phyloP scores from a whole-genome alignment of 1,140 invertebrate species.

The Meloidogyne floridensis region DNA sequence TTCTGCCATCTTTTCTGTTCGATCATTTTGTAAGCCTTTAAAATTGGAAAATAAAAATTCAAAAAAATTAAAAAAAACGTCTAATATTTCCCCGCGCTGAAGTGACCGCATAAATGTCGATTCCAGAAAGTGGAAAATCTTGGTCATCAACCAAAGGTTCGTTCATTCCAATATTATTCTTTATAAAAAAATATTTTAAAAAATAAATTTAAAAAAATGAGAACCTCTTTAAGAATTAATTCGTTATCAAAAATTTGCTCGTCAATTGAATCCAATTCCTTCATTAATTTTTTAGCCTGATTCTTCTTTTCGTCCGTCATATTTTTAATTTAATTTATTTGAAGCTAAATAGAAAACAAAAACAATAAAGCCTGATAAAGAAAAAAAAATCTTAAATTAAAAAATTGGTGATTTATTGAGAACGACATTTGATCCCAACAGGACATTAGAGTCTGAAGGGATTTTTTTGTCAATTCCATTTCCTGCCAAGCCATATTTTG shows the following conservation, averaged over 20 bases:
- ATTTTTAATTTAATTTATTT: too few species aligned
- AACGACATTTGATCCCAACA: too few species aligned
- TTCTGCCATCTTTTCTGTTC: constrained; percentile 78
- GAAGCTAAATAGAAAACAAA: too few species aligned
- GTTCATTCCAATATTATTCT: constrained; percentile 27
- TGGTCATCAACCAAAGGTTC: constrained; percentile 77
- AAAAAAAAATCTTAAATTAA: too few species aligned
- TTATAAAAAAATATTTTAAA: not conserved
- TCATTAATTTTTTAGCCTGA: constrained; percentile 13
- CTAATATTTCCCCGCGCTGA: constrained; percentile 8
- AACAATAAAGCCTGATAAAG: too few species aligned
- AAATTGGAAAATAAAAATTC: not conserved
- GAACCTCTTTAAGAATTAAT: constrained; percentile 18
- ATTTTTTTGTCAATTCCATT: too few species aligned
- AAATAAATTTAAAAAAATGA: not conserved
- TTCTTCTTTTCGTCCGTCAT: not conserved
- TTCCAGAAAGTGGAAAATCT: constrained; percentile 82
- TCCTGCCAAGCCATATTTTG: too few species aligned
- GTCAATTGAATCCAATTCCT: constrained; percentile 23
- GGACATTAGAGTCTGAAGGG: too few species aligned
- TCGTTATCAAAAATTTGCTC: constrained; percentile 13
- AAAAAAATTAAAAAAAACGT: constrained; percentile 13
- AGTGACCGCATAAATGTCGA: constrained; percentile 71
- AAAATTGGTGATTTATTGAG: too few species aligned
- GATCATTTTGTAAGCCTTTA: constrained; percentile 69